These are phyloP conservation scores for Lutjanus erythropterus DNA, from an alignment of 2,113 vertebrate species.

Conservation along the genomic window DNA sequence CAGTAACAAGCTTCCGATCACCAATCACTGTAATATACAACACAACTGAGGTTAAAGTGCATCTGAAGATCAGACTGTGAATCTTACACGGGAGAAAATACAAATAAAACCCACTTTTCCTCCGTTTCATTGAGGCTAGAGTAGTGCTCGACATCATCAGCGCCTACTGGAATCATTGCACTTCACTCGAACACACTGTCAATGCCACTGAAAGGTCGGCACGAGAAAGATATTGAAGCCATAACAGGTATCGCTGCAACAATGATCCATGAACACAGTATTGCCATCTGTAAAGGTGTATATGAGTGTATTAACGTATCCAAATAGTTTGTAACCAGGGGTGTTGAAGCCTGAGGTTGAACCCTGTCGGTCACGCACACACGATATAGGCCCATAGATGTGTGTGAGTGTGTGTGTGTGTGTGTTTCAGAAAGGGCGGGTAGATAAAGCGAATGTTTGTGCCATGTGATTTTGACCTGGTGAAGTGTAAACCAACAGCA, in stretches of 20 bases:
- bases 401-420: constrained; percentile 72
- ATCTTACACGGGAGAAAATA: constrained; percentile 42
- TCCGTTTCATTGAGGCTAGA: constrained; percentile 57
- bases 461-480: constrained; percentile 63
- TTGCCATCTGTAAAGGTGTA: constrained; percentile 64
- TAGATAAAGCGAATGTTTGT: constrained; percentile 57
- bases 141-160: constrained; percentile 50
- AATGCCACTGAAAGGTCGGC: constrained; percentile 47
- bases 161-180: constrained; percentile 56
- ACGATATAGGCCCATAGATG: constrained; percentile 58
- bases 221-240: constrained; percentile 68
- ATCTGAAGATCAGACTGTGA: constrained; percentile 52
- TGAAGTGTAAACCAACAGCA: constrained; percentile 49
- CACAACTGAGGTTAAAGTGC: constrained; percentile 38
- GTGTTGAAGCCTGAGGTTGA: constrained; percentile 62
- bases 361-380: constrained; percentile 60
- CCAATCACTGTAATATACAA: constrained; percentile 29
- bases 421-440: constrained; percentile 65
- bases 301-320: constrained; percentile 61
- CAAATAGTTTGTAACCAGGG: constrained; percentile 40
- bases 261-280: constrained; percentile 54
- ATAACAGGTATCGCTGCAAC: constrained; percentile 64
- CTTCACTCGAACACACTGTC: constrained; percentile 53
- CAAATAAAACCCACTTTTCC: constrained; percentile 41
- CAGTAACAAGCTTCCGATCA: constrained; percentile 42